Evolutionary conservation across 2,888 invertebrate genomes (phyloP), one percentile per base, ranked within the genome.

Genomic region (Pilophorus perplexus): DNA sequence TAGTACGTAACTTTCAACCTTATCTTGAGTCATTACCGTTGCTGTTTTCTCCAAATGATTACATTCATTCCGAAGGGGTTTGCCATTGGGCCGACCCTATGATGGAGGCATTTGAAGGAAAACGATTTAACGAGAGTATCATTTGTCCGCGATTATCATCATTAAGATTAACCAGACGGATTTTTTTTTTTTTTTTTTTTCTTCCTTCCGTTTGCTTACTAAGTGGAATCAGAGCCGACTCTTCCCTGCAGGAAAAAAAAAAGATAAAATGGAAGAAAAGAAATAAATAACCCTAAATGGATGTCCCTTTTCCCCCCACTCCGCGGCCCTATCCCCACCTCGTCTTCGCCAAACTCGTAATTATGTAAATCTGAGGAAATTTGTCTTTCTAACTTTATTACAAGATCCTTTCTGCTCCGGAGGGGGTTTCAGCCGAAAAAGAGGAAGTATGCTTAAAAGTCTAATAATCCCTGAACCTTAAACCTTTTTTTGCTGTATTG

Each of bases 181-280:
- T 25, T n/a, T n/a, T n/a, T n/a, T n/a, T n/a, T n/a, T n/a, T n/a
- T n/a, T n/a, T n/a, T n/a, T n/a, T n/a, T n/a, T n/a, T n/a, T n/a
- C n/a, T n/a, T n/a, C n/a, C n/a, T n/a, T n/a, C n/a, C n/a, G n/a
- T n/a, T n/a, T n/a, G n/a, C n/a, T n/a, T n/a, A 22, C 59, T 59
- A 59, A 59, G 59, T 59, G 59, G 59, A 59, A 59, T 59, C 59
- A 59, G 59, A 59, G 59, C 59, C 42, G 42, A 59, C 59, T 59
- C 20, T 57, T 55, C 16, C 8, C 16, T 18, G 54, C 22, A 52
- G n/a, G 23, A 52, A 55, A 22, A 59, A 23, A 59, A 18, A 42
- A n/a, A n/a, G n/a, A n/a, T n/a, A n/a, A n/a, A n/a, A n/a, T n/a
- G n/a, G n/a, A n/a, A n/a, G n/a, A 37, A 55, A 37, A 23, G 27